phyloP scores from a whole-genome alignment of 1,140 invertebrate genomes.

The Leptinotarsa texana region DNA sequence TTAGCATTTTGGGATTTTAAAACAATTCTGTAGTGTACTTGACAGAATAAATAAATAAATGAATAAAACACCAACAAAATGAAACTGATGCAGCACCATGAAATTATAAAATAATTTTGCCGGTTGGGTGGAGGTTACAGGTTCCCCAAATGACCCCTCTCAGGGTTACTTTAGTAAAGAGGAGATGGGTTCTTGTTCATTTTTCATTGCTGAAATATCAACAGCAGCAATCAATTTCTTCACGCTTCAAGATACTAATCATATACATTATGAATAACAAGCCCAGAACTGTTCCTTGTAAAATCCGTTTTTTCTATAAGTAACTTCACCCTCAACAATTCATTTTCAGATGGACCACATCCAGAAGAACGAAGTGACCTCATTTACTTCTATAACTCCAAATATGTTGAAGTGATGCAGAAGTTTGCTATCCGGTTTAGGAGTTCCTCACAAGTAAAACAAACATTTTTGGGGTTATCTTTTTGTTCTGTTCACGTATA shows the following conservation, averaged over 20 bases:
- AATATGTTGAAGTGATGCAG: slow-evolving; percentile 82
- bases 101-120: too few relatives aligned
- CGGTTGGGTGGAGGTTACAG: too few relatives aligned
- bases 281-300: neutral
- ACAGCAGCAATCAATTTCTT: too few relatives aligned
- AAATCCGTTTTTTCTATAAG: neutral
- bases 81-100: too few relatives aligned
- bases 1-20: too few relatives aligned
- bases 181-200: too few relatives aligned
- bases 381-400: slow-evolving; percentile 92
- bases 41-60: too few relatives aligned
- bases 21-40: too few relatives aligned
- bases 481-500: neutral
- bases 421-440: slow-evolving; percentile 76
- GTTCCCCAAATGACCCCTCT: too few relatives aligned
- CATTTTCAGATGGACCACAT: slow-evolving; percentile 34
- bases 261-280: neutral
- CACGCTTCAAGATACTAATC: neutral
- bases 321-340: neutral
- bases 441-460: slow-evolving; percentile 21
- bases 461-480: neutral
- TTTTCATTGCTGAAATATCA: too few relatives aligned
- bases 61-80: too few relatives aligned
- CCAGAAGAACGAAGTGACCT: slow-evolving; percentile 75
- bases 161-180: too few relatives aligned